Conservation (phyloP, 2,797 vertebrate species). For the Perodicticus potto region DNA sequence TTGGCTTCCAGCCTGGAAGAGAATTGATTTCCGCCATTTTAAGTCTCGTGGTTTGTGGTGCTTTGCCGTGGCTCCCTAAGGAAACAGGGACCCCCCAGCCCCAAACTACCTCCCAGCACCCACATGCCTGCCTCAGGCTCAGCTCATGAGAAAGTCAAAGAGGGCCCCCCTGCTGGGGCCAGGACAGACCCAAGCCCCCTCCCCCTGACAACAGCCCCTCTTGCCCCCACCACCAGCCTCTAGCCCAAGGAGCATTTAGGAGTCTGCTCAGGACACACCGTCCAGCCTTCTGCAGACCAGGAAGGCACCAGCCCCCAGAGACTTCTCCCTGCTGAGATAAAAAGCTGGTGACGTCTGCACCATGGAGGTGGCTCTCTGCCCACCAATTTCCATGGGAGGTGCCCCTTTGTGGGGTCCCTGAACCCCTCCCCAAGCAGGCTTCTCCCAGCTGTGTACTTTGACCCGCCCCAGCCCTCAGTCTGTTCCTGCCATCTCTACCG, state of each 20-base stretch:
- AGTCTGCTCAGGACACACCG: too few relatives aligned
- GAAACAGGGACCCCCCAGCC: background rate
- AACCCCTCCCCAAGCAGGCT: slow-evolving; percentile 60
- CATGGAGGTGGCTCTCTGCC: background rate
- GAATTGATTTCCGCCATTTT: background rate
- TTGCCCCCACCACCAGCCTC: background rate
- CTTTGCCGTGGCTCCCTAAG: background rate
- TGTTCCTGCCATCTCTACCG: background rate
- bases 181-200: background rate
- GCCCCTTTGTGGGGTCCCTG: background rate
- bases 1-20: background rate
- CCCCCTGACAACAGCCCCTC: too few relatives aligned
- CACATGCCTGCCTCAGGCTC: background rate
- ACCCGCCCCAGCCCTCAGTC: background rate
- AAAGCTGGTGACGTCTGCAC: background rate
- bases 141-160: accelerated
- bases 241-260: background rate
- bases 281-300: background rate
- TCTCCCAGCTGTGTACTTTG: background rate
- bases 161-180: background rate
- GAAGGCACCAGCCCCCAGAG: background rate
- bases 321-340: background rate
- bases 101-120: background rate
- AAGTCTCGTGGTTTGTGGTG: background rate
- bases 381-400: background rate